A percentile compares a stretch with the other conserved stretches of the same genome.
phyloP scores from a whole-genome alignment of 1,140 invertebrate genomes.

The Philaenus spumarius region DNA sequence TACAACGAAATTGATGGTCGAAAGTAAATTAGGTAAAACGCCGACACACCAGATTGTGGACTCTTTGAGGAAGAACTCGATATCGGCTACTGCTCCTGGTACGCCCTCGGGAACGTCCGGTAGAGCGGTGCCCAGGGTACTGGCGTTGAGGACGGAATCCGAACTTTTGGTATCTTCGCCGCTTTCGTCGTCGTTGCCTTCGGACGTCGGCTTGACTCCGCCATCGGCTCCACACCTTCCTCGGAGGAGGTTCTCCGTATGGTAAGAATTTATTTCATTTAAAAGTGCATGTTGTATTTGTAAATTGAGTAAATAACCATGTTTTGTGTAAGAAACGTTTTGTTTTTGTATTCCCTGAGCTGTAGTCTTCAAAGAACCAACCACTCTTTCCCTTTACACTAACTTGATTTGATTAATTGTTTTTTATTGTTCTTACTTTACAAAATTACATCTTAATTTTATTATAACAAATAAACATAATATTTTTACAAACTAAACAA shows the following conservation, averaged over 20 bases:
- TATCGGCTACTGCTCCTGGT: conserved; percentile 10
- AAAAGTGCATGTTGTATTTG: too few species aligned
- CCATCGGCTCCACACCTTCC: conserved; percentile 32
- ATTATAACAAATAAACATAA: too few species aligned
- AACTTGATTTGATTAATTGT: too few species aligned
- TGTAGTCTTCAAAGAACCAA: too few species aligned
- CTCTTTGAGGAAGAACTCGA: conserved; percentile 7
- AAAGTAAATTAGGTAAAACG: neutral
- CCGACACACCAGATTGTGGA: neutral
- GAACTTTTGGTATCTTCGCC: conserved; percentile 29
- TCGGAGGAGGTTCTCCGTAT: conserved; percentile 45
- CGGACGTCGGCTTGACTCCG: conserved; percentile 36
- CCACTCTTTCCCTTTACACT: too few species aligned
- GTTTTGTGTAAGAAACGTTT: neutral
- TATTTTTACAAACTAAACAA: too few species aligned
- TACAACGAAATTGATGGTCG: too few species aligned
- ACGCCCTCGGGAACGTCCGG: conserved; percentile 10
- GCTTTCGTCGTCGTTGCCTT: conserved; percentile 29
- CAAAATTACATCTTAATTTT: too few species aligned
- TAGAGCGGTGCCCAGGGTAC: conserved; percentile 21
- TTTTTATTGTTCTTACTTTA: too few species aligned
- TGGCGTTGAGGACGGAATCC: conserved; percentile 27
- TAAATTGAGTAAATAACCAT: neutral
- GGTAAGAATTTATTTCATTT: too few species aligned
- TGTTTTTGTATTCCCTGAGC: too few species aligned